These are phyloP conservation scores for Pavo muticus DNA, from an alignment of 2,113 vertebrate species.

Conservation along the genomic window DNA sequence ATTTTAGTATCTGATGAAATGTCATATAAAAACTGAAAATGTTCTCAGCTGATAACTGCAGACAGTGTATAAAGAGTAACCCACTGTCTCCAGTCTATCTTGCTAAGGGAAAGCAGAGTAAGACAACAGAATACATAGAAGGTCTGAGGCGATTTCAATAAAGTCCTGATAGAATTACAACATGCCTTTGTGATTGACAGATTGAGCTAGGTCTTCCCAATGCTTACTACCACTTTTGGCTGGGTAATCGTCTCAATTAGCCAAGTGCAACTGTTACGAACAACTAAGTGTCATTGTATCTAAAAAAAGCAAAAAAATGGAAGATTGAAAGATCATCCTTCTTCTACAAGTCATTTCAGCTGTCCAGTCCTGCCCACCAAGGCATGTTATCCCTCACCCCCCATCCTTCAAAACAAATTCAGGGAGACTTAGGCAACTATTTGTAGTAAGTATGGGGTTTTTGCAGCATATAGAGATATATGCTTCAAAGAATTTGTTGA, in stretches of 20 bases:
- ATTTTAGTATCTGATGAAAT: constrained; percentile 17
- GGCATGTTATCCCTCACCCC: background rate
- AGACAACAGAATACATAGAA: background rate
- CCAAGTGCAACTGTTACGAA: background rate
- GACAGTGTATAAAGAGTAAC: background rate
- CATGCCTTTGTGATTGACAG: background rate
- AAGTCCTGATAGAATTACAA: constrained; percentile 26
- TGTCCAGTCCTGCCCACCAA: background rate
- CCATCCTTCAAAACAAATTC: background rate
- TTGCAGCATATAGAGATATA: background rate
- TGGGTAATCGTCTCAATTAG: constrained; percentile 21
- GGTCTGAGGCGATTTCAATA: constrained; percentile 4
- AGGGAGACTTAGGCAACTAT: background rate
- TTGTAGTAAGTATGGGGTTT: background rate
- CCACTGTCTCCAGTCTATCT: background rate
- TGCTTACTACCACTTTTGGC: background rate
- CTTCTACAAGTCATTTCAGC: background rate
- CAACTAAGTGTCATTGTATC: background rate
- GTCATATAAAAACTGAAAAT: background rate
- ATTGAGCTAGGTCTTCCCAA: background rate
- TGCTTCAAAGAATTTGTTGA: background rate
- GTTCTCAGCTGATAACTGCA: background rate
- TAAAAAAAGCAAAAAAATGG: constrained; percentile 18
- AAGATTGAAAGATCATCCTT: background rate
- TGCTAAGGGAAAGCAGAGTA: background rate